Percentiles rank a stretch among this genome's conserved stretches.
Conservation (phyloP, 1,140 invertebrate genomes). For the Gryllus bimaculatus region DNA sequence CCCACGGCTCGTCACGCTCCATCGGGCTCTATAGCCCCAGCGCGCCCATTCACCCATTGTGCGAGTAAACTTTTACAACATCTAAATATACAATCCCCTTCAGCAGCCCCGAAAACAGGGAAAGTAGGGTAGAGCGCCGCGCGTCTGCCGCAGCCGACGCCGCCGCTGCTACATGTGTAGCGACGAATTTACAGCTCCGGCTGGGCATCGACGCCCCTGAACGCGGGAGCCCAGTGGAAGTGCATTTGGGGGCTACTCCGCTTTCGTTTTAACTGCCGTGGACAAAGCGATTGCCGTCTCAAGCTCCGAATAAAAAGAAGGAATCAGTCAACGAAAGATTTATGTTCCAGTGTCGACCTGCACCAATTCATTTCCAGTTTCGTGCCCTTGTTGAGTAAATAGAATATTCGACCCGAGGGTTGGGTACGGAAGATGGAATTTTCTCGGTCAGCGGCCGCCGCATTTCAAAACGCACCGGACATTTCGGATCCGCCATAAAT, state of each 20-base stretch:
- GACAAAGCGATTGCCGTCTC: background rate
- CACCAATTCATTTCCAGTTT: background rate
- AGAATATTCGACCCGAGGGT: background rate
- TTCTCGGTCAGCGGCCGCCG: too few species aligned
- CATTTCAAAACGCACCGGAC: too few species aligned
- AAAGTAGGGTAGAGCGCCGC: background rate
- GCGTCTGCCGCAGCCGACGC: background rate
- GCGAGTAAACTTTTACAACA: conserved; percentile 1
- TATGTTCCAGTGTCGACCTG: background rate
- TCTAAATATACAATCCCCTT: background rate
- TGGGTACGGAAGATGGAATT: too few species aligned
- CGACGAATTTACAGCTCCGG: background rate
- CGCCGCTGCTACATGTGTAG: background rate
- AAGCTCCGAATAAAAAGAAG: background rate
- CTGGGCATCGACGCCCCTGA: background rate
- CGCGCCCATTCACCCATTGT: background rate
- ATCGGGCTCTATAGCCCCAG: background rate
- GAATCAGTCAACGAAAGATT: background rate
- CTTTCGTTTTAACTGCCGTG: background rate
- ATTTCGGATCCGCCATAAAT: too few species aligned
- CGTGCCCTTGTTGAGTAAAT: background rate
- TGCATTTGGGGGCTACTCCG: background rate
- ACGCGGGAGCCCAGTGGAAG: background rate
- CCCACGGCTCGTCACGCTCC: background rate
- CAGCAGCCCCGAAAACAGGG: background rate